These are phyloP conservation scores for Zosterops borbonicus DNA, from an alignment of 2,113 vertebrate species.

Conservation along the genomic window DNA sequence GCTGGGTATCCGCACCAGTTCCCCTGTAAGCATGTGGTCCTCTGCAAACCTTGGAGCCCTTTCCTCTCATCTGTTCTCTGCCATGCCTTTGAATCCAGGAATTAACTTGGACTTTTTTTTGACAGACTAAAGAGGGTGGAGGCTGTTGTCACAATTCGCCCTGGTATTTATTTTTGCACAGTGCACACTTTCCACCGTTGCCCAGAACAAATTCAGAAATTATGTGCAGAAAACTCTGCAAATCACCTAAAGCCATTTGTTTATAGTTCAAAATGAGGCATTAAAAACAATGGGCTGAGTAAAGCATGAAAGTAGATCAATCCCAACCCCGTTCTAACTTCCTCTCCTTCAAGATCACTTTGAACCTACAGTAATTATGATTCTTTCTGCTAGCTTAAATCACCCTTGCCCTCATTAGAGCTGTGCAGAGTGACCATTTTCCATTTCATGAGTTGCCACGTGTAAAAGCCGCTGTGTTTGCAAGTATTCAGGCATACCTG, in stretches of 20 bases:
- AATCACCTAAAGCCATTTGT: constrained; percentile 55
- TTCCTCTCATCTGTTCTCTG: background rate
- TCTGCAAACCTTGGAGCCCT: background rate
- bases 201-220: background rate
- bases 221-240: background rate
- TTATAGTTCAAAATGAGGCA: constrained; percentile 47
- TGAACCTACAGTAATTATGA: constrained; percentile 67
- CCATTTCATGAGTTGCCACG: constrained; percentile 63
- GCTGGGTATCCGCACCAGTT: background rate
- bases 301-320: constrained; percentile 67
- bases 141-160: background rate
- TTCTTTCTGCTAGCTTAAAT: constrained; percentile 66
- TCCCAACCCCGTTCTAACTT: constrained; percentile 37
- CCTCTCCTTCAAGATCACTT: constrained; percentile 60
- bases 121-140: background rate
- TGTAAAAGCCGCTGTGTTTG: constrained; percentile 67
- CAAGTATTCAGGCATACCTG: constrained; percentile 62
- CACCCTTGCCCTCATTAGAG: constrained; percentile 65
- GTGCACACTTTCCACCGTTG: background rate
- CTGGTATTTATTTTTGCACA: background rate
- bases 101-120: background rate
- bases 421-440: constrained; percentile 66
- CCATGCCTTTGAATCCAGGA: background rate
- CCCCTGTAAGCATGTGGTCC: background rate
- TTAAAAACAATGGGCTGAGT: constrained; percentile 37